A percentile compares a stretch with the other conserved stretches of the same genome.
Conservation (phyloP, 2,113 vertebrate species). For the Polypterus bichir region DNA sequence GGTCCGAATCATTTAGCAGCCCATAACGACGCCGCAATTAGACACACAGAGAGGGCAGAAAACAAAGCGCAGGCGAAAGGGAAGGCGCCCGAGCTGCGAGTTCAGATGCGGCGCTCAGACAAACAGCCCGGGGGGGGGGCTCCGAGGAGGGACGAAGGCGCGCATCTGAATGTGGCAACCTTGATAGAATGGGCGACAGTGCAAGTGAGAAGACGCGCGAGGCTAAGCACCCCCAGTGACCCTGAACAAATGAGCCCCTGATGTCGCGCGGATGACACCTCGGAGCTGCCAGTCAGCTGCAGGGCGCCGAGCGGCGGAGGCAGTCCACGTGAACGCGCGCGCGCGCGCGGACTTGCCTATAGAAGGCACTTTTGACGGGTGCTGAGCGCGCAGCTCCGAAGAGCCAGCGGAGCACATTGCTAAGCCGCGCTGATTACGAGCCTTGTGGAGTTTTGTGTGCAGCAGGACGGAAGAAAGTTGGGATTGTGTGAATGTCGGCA, state of each 20-base stretch:
- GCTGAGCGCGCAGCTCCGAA: too few relatives aligned
- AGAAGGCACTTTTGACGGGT: too few relatives aligned
- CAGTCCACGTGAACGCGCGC: neutral
- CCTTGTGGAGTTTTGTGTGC: too few relatives aligned
- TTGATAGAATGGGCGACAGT: slow-evolving; percentile 44
- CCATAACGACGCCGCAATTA: slow-evolving; percentile 26
- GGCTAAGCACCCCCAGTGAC: slow-evolving; percentile 32
- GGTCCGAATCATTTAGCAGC: slow-evolving; percentile 34
- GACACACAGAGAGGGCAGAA: slow-evolving; percentile 1
- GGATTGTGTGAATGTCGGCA: too few relatives aligned
- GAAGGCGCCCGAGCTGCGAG: too few relatives aligned
- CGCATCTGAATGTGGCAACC: slow-evolving; percentile 30
- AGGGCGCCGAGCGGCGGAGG: slow-evolving; percentile 24
- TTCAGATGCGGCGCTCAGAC: too few relatives aligned
- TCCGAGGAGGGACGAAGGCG: neutral
- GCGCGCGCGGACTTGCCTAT: too few relatives aligned
- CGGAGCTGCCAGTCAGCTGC: slow-evolving; percentile 28
- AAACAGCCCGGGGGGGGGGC: too few relatives aligned
- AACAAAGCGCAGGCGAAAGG: too few relatives aligned
- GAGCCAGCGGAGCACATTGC: too few relatives aligned
- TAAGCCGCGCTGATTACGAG: too few relatives aligned
- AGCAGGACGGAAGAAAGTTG: too few relatives aligned
- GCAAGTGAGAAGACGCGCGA: slow-evolving; percentile 23
- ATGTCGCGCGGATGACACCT: slow-evolving; percentile 41
- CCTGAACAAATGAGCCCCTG: slow-evolving; percentile 37